phyloP scores from a whole-genome alignment of 2,797 vertebrate genomes.

The Phalloptychus januarius region DNA sequence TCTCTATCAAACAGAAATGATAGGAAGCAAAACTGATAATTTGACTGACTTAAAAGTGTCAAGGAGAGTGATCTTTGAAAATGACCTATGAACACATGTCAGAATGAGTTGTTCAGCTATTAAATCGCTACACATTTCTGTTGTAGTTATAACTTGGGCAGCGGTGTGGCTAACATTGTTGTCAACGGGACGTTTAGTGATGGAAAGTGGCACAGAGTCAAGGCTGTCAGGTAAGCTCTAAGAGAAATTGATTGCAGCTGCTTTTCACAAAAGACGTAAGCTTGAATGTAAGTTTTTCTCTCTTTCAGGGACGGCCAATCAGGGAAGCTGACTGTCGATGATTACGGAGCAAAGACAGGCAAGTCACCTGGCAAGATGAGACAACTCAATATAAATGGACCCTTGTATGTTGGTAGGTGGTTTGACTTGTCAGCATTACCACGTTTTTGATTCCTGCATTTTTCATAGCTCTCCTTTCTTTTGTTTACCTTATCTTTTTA shows the following conservation, averaged over 20 bases:
- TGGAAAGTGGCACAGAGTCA: conserved; percentile 93
- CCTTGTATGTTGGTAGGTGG: conserved; percentile 90
- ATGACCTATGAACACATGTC: neutral
- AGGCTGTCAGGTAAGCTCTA: conserved; percentile 87
- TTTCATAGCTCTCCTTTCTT: neutral
- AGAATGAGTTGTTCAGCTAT: neutral
- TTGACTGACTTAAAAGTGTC: neutral
- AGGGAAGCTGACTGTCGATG: conserved; percentile 94
- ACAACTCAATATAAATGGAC: conserved; percentile 92
- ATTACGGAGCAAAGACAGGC: conserved; percentile 93
- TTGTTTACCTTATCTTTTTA: neutral
- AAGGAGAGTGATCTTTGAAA: neutral
- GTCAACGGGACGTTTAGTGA: conserved; percentile 93
- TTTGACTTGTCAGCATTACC: neutral
- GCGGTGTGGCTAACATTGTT: conserved; percentile 82
- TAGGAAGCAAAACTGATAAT: neutral
- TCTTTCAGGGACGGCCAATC: conserved; percentile 88
- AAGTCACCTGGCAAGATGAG: conserved; percentile 93
- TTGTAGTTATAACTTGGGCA: conserved; percentile 93
- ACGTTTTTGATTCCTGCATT: neutral
- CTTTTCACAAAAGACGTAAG: neutral
- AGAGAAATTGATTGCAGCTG: neutral
- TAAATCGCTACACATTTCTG: conserved; percentile 16
- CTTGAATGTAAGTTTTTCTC: neutral
- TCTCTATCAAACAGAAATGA: neutral